phyloP scores from a whole-genome alignment of 2,888 invertebrate species.

The Venustoraphidia nigricollis region DNA sequence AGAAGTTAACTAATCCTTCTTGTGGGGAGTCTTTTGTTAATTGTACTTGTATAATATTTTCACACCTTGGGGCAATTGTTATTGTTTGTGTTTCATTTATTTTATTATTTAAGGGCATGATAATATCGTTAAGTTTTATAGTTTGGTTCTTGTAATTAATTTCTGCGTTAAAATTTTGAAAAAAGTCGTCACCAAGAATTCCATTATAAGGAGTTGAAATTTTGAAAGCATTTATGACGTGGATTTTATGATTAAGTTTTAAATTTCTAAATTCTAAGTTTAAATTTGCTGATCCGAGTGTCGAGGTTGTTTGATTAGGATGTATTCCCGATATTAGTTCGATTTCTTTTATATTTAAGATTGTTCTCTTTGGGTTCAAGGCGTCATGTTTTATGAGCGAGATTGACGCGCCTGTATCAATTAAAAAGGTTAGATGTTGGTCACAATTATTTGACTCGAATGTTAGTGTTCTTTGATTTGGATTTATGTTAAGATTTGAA shows the following conservation, averaged over 20 bases:
- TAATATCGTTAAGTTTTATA: constrained; percentile 6
- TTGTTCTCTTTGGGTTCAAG: background rate
- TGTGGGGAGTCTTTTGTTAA: background rate
- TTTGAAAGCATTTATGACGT: constrained; percentile 5
- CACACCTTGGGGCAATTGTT: constrained; percentile 9
- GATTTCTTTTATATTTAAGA: background rate
- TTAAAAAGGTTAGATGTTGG: too few species aligned
- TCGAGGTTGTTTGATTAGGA: background rate
- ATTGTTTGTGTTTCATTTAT: background rate
- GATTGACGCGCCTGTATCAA: constrained; percentile 13
- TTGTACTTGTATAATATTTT: constrained; percentile 12
- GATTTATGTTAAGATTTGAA: too few species aligned
- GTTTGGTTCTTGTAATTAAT: constrained; percentile 8
- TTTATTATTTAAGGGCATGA: constrained; percentile 3
- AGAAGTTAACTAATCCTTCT: too few species aligned
- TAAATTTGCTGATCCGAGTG: constrained; percentile 7
- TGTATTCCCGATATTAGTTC: constrained; percentile 2
- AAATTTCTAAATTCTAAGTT: constrained; percentile 3
- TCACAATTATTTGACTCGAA: background rate
- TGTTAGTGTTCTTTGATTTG: too few species aligned
- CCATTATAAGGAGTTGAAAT: constrained; percentile 11
- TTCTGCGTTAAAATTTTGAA: constrained; percentile 7
- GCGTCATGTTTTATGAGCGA: constrained; percentile 11
- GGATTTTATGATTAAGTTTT: constrained; percentile 7
- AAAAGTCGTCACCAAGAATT: constrained; percentile 13